Evolutionary conservation across 2,797 vertebrate genomes (phyloP), one percentile per base, ranked within the genome.

Genomic region (Platyrinchus mystaceus): DNA sequence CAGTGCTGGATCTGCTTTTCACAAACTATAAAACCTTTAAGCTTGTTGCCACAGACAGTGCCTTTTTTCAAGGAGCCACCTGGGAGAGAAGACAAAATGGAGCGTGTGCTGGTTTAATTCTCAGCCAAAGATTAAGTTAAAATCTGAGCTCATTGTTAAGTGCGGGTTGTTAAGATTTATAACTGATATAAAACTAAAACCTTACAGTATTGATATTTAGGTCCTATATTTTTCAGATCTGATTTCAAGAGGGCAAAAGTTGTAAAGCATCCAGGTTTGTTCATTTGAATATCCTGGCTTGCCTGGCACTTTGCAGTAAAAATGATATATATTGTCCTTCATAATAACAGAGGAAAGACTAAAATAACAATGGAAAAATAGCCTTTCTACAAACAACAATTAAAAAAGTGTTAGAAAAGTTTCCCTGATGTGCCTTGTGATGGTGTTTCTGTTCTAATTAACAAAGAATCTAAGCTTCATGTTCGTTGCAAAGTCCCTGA

Each of bases 181-280:
- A 60, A 52, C 58, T 26, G 18, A 76, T 93, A 91, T 97, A 83
- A 95, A 96, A 91, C 91, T 43, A 66, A 81, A 92, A 80, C 50
- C 90, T 84, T 96, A 89, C 90, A 94, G 90, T 96, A 95, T 95
- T 95, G 96, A 94, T 97, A 95, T 91, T 94, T 95, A 82, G 94
- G 78, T 93, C 80, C 84, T 85, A 84, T 96, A 91, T 88, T 97
- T 96, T 97, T 89, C 95, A 77, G 74, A 96, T 91, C 79, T 91
- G 93, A 95, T 90, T 97, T 96, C 94, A 89, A 94, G 94, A 80
- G 73, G 83, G 64, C 49, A 96, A 91, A 95, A 87, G 80, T 76
- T 87, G 86, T 63, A 96, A 63, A 89, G 41, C 55, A 95, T 82
- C 63, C 77, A 81, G 75, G 71, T 81, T 87, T 43, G 39, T 82